Evolutionary conservation across 2,888 invertebrate species (phyloP), one percentile per base, ranked within the genome.

Genomic region (Lucinisca nassula): DNA sequence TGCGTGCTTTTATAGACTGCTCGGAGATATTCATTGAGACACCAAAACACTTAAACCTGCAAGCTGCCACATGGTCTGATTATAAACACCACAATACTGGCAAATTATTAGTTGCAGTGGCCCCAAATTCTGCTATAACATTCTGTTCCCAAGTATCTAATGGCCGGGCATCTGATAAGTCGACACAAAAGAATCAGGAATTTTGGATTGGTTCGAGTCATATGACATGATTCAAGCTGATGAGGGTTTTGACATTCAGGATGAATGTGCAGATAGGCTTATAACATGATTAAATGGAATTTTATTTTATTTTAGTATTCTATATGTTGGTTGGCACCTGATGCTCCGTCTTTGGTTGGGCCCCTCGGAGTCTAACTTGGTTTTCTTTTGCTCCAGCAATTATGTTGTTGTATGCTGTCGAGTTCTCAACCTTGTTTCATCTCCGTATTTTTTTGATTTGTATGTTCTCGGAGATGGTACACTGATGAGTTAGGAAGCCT

Each of bases 41-140:
- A n/a, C 84, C 87, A 49, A 80, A 78, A 45, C 73, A 84, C 40
- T 79, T 82, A 27, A 67, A 58, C 38, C 81, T 87, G n/a, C 84
- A 82, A 61, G 67, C 76, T 55, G 73, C 85, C 55, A 88, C 85
- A 27, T 90, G 82, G 76, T 87, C 89, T 37, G 37, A 77, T 40
- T 91, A 91, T 77, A 92, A 90, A 49, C 84, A 84, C 75, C 84
- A 86, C 40, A 89, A 89, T 55, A 90, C 91, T 0, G 55, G 79
- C 4, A 92, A 90, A 76, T 90, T 82, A 78, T 77, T 92, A 70
- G 84, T 90, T 37, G 89, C 83, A 24, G 90, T 92, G 24, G 75
- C 83, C 27, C 92, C 90, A 30, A 89, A 89, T 49, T 88, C 86
- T 40, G 40, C 45, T 4, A 82, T 88, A 30, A 72, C 77, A 14